phyloP scores from a whole-genome alignment of 1,140 invertebrate genomes.

The Trachymyrmex septentrionalis region DNA sequence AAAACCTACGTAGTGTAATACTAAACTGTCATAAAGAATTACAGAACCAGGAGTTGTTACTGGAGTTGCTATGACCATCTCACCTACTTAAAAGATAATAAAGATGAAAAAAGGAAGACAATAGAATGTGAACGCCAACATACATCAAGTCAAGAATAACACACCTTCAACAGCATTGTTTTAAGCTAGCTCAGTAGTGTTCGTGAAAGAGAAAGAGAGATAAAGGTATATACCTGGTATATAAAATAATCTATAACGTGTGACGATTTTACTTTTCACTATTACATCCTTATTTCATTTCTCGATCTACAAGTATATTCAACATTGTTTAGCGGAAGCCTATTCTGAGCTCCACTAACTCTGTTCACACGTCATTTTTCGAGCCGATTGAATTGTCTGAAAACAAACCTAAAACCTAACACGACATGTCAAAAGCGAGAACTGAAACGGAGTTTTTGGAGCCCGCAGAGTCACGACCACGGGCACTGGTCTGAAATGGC shows the following conservation, averaged over 20 bases:
- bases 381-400: conserved; percentile 27
- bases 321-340: not conserved
- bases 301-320: not conserved
- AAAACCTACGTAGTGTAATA: no score
- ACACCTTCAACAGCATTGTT: not conserved
- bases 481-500: conserved; percentile 48
- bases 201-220: not conserved
- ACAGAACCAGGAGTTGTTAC: no score
- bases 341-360: not conserved
- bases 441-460: conserved; percentile 53
- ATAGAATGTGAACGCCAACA: no score
- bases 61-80: no score
- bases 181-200: not conserved
- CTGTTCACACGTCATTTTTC: not conserved
- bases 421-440: conserved; percentile 10
- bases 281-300: not conserved
- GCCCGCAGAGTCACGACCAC: conserved; percentile 25
- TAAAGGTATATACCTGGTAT: not conserved
- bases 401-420: conserved; percentile 10
- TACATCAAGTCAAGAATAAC: no score
- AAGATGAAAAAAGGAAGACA: no score
- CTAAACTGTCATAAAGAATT: no score
- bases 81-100: no score
- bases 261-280: not conserved
- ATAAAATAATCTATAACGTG: not conserved